These are phyloP conservation scores for Leptoteleia sp. DNA, from an alignment of 1,140 invertebrate genomes.

Conservation along the genomic window DNA sequence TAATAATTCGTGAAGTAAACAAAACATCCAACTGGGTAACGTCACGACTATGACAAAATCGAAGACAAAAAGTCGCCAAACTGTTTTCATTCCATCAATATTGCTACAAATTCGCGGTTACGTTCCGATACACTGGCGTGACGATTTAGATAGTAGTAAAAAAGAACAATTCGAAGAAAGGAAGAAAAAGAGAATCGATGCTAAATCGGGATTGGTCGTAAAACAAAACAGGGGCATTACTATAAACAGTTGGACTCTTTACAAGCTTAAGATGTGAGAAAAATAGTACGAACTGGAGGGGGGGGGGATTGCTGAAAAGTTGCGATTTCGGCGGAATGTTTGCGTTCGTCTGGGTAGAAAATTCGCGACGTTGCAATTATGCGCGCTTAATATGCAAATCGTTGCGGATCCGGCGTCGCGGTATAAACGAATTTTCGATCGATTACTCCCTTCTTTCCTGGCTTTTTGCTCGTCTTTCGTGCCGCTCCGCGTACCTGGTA, in stretches of 20 bases:
- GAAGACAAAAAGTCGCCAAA: no score
- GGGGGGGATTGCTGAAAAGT: no score
- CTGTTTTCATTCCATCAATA: no score
- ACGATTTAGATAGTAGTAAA: conserved; percentile 23
- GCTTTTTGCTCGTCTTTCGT: conserved; percentile 34
- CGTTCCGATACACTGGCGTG: conserved; percentile 27
- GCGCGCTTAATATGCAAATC: conserved; percentile 54
- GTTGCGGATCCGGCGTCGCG: conserved; percentile 31
- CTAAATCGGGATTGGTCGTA: no score
- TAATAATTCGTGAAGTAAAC: no score
- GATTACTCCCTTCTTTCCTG: conserved; percentile 41
- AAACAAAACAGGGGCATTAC: no score
- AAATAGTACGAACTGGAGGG: no score
- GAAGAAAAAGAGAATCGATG: conserved; percentile 10
- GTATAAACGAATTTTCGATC: conserved; percentile 61
- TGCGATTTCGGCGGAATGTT: conserved; percentile 8
- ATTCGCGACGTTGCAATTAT: conserved; percentile 45
- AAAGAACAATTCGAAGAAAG: no score
- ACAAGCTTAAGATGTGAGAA: no score
- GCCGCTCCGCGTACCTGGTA: conserved; percentile 48
- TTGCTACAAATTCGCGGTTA: conserved; percentile 33
- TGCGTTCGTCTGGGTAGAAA: neutral
- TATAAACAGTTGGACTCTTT: no score
- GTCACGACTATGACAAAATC: no score
- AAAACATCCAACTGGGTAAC: no score